These are phyloP conservation scores for Gallinago undulata DNA, from an alignment of 2,113 vertebrate species.

Conservation along the genomic window DNA sequence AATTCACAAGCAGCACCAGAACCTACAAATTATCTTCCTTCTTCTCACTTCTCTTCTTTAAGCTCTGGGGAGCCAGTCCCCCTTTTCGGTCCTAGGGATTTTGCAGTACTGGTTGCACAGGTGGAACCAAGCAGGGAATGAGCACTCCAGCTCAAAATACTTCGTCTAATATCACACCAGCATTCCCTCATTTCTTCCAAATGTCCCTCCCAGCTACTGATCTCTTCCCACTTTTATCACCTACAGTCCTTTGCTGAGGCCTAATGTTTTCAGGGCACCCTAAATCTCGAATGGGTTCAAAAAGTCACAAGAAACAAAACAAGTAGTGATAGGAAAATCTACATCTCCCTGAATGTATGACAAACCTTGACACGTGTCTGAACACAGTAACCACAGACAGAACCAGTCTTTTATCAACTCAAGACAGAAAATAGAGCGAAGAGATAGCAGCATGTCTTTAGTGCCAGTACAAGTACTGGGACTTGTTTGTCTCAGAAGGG, in stretches of 20 bases:
- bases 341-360: neutral
- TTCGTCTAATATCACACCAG: neutral
- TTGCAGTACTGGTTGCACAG: neutral
- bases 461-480: neutral
- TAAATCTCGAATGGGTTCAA: neutral
- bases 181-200: neutral
- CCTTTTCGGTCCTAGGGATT: neutral
- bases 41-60: neutral
- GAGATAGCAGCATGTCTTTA: neutral
- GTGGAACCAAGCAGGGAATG: neutral
- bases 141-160: neutral
- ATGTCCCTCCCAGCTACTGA: neutral
- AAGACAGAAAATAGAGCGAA: neutral
- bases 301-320: constrained; percentile 19
- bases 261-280: neutral
- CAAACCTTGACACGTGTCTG: neutral
- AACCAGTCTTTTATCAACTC: neutral
- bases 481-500: neutral
- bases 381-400: constrained; percentile 38
- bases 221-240: neutral
- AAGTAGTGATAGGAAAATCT: constrained; percentile 17
- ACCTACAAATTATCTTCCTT: neutral
- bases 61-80: neutral
- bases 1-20: neutral
- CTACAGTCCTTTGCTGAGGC: neutral